phyloP scores from a whole-genome alignment of 53 echinoderm and acorn worm genomes.

The Holothuria leucospilota region DNA sequence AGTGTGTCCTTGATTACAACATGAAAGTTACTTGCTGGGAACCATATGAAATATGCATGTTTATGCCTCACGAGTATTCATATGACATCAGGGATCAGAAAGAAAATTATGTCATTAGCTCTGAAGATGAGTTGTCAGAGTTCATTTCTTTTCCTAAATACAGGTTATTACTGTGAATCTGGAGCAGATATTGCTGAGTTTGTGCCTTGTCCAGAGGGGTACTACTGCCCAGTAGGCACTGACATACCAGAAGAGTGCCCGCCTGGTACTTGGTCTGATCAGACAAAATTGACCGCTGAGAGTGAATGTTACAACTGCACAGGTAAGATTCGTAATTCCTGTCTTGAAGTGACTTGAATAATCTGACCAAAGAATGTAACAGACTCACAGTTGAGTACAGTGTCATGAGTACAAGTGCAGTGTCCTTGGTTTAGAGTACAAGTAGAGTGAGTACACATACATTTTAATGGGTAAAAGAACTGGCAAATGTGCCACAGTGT shows the following conservation, averaged over 20 bases:
- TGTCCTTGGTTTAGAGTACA: too few relatives aligned
- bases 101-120: neutral
- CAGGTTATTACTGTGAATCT: slow-evolving; percentile 87
- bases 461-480: too few relatives aligned
- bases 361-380: too few relatives aligned
- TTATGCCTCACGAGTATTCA: neutral
- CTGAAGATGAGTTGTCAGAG: too few relatives aligned
- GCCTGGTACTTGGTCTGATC: slow-evolving; percentile 88
- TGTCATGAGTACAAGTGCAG: too few relatives aligned
- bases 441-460: too few relatives aligned
- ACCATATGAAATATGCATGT: neutral
- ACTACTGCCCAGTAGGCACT: slow-evolving; percentile 82
- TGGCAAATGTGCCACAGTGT: too few relatives aligned
- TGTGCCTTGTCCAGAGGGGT: slow-evolving; percentile 71
- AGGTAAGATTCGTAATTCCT: slow-evolving; percentile 41
- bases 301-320: slow-evolving; percentile 94
- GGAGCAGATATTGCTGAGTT: slow-evolving; percentile 87
- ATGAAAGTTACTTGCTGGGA: too few relatives aligned
- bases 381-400: too few relatives aligned
- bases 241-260: slow-evolving; percentile 85
- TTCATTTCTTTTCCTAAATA: neutral
- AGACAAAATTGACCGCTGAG: slow-evolving; percentile 69
- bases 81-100: neutral
- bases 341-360: too few relatives aligned
- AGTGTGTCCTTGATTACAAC: too few relatives aligned